Evolutionary conservation across 2,113 vertebrate species (phyloP), one percentile per base, ranked within the genome.

Genomic region (Turnix velox): DNA sequence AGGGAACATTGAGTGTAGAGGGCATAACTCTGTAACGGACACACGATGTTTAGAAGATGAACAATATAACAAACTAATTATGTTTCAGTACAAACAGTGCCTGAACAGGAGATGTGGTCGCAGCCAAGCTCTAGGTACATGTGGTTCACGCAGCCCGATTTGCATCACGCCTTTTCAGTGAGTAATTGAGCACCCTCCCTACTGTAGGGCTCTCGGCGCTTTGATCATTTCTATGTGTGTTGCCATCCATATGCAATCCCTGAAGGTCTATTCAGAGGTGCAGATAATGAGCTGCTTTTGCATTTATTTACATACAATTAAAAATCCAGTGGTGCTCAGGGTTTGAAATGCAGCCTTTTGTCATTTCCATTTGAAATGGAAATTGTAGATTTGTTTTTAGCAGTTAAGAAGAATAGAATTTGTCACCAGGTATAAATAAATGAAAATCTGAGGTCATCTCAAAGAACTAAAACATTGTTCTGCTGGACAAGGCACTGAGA

Each of bases 31-130:
- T 74, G 61, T 55, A 81, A 85, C 3, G 16, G 69, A 78, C 23
- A 30, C 37, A 10, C 33, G 14, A 62, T 6, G 74, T 75, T 87
- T 84, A 37, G 88, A 24, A 49, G 84, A 81, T 52, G 71, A 87
- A 78, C 69, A 84, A 43, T 82, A 46, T 25, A 92, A 90, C 63
- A 73, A 86, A 91, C 87, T 94, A 84, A 94, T 96, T 93, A 89
- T 35, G 58, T 94, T 83, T 85, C 80, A 66, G 92, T 16, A 95
- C 94, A 92, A 87, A 76, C 81, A 76, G 95, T 92, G 86, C 84
- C 92, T 73, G 91, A 37, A 42, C 54, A 33, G 61, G 59, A 84
- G 66, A 22, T 37, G 54, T 8, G 49, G 45, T 79, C 10, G 27
- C 92, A 81, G 77, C 73, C 52, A n/a, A 54, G 58, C 58, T 87